phyloP scores from a whole-genome alignment of 2,888 invertebrate genomes.

The Noctua janthina region DNA sequence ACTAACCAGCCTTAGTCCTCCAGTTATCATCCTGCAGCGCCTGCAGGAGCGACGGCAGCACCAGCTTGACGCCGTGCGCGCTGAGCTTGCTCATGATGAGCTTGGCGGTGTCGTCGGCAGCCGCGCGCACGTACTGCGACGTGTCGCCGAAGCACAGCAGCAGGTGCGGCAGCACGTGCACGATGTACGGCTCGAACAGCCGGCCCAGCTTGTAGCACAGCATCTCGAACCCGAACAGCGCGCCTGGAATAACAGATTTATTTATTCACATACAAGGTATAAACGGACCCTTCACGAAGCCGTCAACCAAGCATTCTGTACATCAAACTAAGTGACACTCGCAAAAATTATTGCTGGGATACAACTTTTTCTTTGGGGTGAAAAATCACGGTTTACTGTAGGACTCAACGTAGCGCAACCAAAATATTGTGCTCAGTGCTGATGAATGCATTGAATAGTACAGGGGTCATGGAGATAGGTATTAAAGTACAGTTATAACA shows the following conservation, averaged over 20 bases:
- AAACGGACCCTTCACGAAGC: not conserved
- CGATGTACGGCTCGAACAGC: slow-evolving; percentile 99
- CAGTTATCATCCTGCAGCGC: slow-evolving; percentile 99
- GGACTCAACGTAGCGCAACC: not conserved
- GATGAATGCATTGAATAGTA: not conserved
- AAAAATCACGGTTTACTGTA: too few species aligned
- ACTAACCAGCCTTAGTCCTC: slow-evolving; percentile 97
- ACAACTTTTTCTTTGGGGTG: too few species aligned
- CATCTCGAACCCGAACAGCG: slow-evolving; percentile 99
- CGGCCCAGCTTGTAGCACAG: slow-evolving; percentile 98
- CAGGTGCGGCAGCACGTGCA: slow-evolving; percentile 98
- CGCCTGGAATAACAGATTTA: slow-evolving; percentile 89
- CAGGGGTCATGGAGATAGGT: not conserved
- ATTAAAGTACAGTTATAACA: too few species aligned
- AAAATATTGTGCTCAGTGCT: not conserved
- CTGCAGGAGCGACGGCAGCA: slow-evolving; percentile 97
- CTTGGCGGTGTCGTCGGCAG: slow-evolving; percentile 98
- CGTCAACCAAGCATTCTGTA: not conserved
- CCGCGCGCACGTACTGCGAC: slow-evolving; percentile 98
- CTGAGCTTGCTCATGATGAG: slow-evolving; percentile 98
- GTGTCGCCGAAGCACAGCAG: slow-evolving; percentile 98
- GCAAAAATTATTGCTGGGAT: too few species aligned
- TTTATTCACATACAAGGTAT: not conserved
- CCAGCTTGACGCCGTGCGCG: slow-evolving; percentile 99
- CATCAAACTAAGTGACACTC: too few species aligned